Conservation (phyloP, 2,113 vertebrate species). For the Cyanoramphus novaezelandiae region DNA sequence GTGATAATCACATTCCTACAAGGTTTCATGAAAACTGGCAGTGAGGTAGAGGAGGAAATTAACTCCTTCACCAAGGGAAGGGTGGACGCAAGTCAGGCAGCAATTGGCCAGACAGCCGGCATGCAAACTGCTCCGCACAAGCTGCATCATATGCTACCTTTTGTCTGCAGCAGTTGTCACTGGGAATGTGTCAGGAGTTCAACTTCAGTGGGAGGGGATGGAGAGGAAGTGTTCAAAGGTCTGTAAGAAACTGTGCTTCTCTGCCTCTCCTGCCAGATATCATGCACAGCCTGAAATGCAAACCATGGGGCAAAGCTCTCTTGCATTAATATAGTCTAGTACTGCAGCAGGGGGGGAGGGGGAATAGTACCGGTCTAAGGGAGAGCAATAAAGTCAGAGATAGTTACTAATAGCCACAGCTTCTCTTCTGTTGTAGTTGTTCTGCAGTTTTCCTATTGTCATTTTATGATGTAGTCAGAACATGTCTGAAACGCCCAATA, state of each 20-base stretch:
- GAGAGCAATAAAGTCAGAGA: neutral
- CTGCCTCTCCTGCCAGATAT: neutral
- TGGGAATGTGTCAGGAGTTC: neutral
- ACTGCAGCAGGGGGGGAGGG: neutral
- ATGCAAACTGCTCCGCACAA: neutral
- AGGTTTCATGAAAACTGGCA: slow-evolving; percentile 10
- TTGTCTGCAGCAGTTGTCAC: neutral
- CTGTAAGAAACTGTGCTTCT: neutral
- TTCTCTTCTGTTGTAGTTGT: neutral
- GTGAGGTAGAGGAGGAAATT: slow-evolving; percentile 12
- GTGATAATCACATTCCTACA: slow-evolving; percentile 31
- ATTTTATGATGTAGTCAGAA: neutral
- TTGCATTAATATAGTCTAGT: neutral
- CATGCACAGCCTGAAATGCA: neutral
- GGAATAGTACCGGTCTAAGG: neutral
- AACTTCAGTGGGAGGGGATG: neutral
- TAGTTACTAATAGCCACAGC: neutral
- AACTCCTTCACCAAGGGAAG: slow-evolving; percentile 1
- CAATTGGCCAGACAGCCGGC: neutral
- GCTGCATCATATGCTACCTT: neutral
- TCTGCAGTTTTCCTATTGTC: neutral
- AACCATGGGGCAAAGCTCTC: neutral
- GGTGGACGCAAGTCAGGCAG: neutral
- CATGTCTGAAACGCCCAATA: slow-evolving; percentile 14
- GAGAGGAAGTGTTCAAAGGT: neutral